phyloP scores from a whole-genome alignment of 1,140 invertebrate genomes.

The Sitophilus oryzae region DNA sequence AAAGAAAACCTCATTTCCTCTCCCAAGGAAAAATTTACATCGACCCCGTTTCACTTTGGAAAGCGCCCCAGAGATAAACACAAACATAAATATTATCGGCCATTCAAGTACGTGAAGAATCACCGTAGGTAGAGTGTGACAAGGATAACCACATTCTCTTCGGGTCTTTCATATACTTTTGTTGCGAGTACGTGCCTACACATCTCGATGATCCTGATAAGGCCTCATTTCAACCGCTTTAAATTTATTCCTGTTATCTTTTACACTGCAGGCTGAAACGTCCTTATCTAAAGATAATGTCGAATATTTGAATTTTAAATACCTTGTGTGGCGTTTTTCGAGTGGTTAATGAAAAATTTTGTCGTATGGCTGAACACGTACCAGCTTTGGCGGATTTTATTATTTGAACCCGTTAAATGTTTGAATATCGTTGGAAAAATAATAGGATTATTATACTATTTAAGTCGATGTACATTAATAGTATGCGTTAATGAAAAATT shows the following conservation, averaged over 20 bases:
- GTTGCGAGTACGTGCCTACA: slow-evolving; percentile 20
- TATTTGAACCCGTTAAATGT: too few species aligned
- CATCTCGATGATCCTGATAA: slow-evolving; percentile 17
- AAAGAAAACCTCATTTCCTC: neutral
- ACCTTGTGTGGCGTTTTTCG: slow-evolving; percentile 9
- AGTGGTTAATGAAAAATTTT: slow-evolving; percentile 2
- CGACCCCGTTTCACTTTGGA: neutral
- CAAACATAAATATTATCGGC: neutral
- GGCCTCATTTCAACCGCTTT: neutral
- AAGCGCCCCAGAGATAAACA: neutral
- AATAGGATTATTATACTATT: too few species aligned
- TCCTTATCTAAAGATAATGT: slow-evolving; percentile 26
- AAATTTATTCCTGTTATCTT: slow-evolving; percentile 13
- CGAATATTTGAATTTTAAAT: slow-evolving; percentile 31
- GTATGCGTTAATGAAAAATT: too few species aligned
- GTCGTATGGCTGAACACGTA: neutral
- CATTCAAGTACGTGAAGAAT: neutral
- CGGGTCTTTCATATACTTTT: neutral
- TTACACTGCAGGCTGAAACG: slow-evolving; percentile 9
- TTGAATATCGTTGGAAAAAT: too few species aligned
- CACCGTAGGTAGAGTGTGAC: neutral
- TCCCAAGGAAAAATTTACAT: neutral
- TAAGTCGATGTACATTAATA: too few species aligned
- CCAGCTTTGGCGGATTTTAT: neutral
- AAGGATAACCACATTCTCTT: neutral